A percentile compares a stretch with the other conserved stretches of the same genome.
Conservation (phyloP, 1,140 invertebrate species). For the Drosophila pseudoananassae region DNA sequence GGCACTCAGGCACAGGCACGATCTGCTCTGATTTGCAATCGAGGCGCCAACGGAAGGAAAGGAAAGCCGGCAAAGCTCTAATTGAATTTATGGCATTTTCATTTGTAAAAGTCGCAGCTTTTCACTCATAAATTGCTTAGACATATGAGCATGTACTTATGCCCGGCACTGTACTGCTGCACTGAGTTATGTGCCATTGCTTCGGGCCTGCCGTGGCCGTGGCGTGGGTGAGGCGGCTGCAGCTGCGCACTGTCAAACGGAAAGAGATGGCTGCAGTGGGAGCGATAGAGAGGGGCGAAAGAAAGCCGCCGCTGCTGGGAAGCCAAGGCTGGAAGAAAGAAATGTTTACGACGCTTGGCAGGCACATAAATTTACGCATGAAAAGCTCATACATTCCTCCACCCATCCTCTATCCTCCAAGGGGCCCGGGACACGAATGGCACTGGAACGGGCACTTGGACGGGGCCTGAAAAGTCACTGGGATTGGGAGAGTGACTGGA, state of each 20-base stretch:
- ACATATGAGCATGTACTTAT: slow-evolving; percentile 56
- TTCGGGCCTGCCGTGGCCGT: slow-evolving; percentile 39
- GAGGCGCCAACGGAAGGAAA: slow-evolving; percentile 15
- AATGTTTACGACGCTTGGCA: slow-evolving; percentile 76
- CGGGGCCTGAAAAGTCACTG: slow-evolving; percentile 16
- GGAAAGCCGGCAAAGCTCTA: slow-evolving; percentile 49
- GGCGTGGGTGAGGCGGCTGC: slow-evolving; percentile 78
- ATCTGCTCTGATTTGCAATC: slow-evolving; percentile 71
- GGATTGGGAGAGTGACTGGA: background rate
- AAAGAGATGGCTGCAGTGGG: background rate
- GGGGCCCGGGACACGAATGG: slow-evolving; percentile 6
- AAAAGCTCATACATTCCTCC: slow-evolving; percentile 67
- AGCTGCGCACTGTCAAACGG: slow-evolving; percentile 60
- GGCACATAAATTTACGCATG: slow-evolving; percentile 80
- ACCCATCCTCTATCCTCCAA: background rate
- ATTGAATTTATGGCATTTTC: slow-evolving; percentile 78
- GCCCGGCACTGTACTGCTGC: slow-evolving; percentile 15
- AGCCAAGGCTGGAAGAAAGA: slow-evolving; percentile 36
- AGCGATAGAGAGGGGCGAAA: slow-evolving; percentile 39
- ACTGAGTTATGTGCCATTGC: slow-evolving; percentile 60
- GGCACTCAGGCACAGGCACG: slow-evolving; percentile 14
- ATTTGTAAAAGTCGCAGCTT: slow-evolving; percentile 69
- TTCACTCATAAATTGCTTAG: slow-evolving; percentile 76
- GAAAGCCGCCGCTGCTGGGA: slow-evolving; percentile 52
- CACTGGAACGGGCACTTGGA: slow-evolving; percentile 27